A percentile compares a stretch with the other conserved stretches of the same genome.
phyloP scores from a whole-genome alignment of 35 echinoderm and acorn worm species.

The Hemicentrotus pulcherrimus region DNA sequence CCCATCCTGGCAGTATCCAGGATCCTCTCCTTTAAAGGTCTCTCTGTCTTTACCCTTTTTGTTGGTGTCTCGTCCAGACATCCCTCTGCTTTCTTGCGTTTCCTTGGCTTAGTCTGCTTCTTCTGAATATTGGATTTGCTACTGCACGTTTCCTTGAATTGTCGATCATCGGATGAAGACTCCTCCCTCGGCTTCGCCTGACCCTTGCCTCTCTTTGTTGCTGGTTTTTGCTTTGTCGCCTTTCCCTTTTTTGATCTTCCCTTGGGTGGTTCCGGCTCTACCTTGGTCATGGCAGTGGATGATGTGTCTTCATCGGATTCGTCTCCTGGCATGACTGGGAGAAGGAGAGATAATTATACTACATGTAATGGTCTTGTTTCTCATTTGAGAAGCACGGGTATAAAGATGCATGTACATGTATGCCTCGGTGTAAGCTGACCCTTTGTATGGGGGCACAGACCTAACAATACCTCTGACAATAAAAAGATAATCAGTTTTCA shows the following conservation, averaged over 20 bases:
- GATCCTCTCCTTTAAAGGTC: background rate
- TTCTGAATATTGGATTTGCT: background rate
- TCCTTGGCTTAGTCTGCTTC: background rate
- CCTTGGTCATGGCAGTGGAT: background rate
- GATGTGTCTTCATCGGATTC: slow-evolving; percentile 15
- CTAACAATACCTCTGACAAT: no score
- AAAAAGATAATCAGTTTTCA: no score
- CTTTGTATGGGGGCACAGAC: no score
- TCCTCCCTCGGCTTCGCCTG: background rate
- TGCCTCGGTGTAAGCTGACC: no score
- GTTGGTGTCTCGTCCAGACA: background rate
- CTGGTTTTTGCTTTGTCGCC: background rate
- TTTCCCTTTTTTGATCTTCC: background rate
- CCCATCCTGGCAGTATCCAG: background rate
- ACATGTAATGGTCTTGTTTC: no score
- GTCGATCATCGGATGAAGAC: background rate
- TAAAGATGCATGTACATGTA: background rate
- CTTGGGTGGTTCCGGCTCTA: background rate
- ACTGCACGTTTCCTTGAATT: background rate
- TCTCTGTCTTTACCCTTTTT: background rate
- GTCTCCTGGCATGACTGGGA: background rate
- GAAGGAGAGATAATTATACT: background rate
- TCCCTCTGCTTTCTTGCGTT: background rate
- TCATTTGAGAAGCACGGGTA: no score
- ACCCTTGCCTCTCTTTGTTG: background rate